Base-by-base conservation (phyloP, 1,140 invertebrate species). In the Aphaenogaster ashmeadi region DNA sequence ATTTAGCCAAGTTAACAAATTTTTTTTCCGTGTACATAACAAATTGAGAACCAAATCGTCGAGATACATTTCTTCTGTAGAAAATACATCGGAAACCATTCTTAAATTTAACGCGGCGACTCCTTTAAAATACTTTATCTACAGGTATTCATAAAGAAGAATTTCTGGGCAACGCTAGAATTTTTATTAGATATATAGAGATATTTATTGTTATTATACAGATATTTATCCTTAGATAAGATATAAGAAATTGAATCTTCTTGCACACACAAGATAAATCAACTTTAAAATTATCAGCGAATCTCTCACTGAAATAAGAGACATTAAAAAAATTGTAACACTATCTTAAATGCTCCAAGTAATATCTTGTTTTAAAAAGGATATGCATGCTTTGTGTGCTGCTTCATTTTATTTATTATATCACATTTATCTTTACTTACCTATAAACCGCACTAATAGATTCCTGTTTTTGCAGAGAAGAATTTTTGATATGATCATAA, bases 121-220 rank as follows among this genome's bases (percentile, higher is more conserved):
- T 21, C 0, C 3, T n/a, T 1, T 21, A 3, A 67, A 67, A 44
- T 44, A 41, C 9, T 67, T 67, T 44, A 44, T 67, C 36, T 66
- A 21, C 4, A 21, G 21, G 4, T 41, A 67, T 21, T 21, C 2
- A 1, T 3, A 41, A 44, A 67, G 9, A 44, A 21, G n/a, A 44
- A 6, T 67, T 44, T n/a, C 5, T 41, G 1, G 9, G 1, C 38
- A 27, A 44, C 11, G 1, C 1, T 44, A 44, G 9, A 27, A 27
- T 27, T 27, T 27, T 27, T 27, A 27, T 27, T 41, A 66, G 18
- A 66, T 66, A 38, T 66, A 38, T 1, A 66, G 36, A 38, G 9
- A 38, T 41, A 66, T 66, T 66, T 41, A 44, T 13, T 67, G 21
- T 44, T 41, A 66, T n/a, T 64, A 64, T 18, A 64, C 27, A 64